Conservation (phyloP, 2,797 vertebrate species). For the Discoglossus pictus region DNA sequence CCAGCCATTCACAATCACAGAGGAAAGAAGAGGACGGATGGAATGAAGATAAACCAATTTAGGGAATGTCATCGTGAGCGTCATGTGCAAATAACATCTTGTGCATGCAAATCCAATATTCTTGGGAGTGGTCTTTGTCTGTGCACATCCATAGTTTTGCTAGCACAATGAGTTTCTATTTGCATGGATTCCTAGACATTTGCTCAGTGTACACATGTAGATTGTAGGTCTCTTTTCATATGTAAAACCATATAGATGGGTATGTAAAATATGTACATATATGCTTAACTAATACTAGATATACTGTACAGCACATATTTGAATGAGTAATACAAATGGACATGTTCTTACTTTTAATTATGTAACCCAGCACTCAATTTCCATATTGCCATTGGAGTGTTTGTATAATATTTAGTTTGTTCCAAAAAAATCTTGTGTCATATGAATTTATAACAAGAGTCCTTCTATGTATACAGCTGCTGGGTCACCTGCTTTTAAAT, state of each 20-base stretch:
- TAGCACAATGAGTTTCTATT: background rate
- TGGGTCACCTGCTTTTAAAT: conserved; percentile 25
- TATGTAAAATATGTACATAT: too few species aligned
- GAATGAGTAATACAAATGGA: background rate
- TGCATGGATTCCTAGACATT: background rate
- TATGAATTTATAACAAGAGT: conserved; percentile 13
- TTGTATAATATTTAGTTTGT: too few species aligned
- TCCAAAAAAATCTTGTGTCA: conserved; percentile 1
- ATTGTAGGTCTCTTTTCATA: background rate
- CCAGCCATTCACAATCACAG: background rate
- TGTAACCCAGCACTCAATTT: too few species aligned
- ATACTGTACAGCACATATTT: too few species aligned
- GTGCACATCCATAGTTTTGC: background rate
- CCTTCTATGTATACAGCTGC: conserved; percentile 9
- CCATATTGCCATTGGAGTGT: too few species aligned
- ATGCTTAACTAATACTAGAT: background rate
- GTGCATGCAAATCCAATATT: too few species aligned
- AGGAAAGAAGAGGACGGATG: background rate
- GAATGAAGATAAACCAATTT: too few species aligned
- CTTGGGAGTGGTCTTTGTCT: conserved; percentile 8
- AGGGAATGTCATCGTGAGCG: too few species aligned
- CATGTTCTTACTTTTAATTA: too few species aligned
- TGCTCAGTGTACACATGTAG: background rate
- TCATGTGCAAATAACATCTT: too few species aligned
- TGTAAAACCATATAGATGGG: too few species aligned